These are phyloP conservation scores for Ochotona princeps DNA, from an alignment of 2,113 vertebrate genomes.

Conservation along the genomic window DNA sequence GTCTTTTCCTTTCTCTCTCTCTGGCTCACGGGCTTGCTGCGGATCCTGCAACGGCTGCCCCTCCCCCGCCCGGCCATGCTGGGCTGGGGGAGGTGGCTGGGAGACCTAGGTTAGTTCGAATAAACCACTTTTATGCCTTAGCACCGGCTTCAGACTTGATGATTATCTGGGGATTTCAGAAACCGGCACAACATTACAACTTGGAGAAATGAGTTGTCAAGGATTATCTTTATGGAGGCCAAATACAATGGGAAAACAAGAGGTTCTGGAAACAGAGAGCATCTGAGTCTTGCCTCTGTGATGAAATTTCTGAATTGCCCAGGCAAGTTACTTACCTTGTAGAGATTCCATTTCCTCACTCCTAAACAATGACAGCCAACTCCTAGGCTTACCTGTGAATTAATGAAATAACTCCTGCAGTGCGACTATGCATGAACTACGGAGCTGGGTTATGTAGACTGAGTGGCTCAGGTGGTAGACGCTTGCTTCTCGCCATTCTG, in stretches of 20 bases:
- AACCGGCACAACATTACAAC: too few species aligned
- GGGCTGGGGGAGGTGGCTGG: too few species aligned
- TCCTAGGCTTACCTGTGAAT: constrained; percentile 1
- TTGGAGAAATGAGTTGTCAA: background rate
- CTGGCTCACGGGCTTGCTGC: too few species aligned
- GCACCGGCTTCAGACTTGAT: too few species aligned
- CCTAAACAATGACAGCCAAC: background rate
- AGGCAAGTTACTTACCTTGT: constrained; percentile 27
- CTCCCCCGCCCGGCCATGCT: too few species aligned
- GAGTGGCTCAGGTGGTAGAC: background rate
- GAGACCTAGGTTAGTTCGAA: too few species aligned
- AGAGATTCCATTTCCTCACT: background rate
- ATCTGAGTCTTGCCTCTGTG: background rate
- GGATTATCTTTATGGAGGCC: background rate
- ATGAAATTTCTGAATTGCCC: constrained; percentile 12
- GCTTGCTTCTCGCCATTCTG: background rate
- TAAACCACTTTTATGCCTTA: too few species aligned
- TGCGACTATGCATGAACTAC: background rate
- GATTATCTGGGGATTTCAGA: too few species aligned
- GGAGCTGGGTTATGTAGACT: background rate
- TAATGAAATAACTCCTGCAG: constrained; percentile 5
- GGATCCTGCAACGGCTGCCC: too few species aligned
- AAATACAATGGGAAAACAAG: background rate
- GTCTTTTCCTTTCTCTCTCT: too few species aligned
- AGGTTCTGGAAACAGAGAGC: background rate